phyloP scores from a whole-genome alignment of 2,113 vertebrate species.

The Bostrychus sinensis region DNA sequence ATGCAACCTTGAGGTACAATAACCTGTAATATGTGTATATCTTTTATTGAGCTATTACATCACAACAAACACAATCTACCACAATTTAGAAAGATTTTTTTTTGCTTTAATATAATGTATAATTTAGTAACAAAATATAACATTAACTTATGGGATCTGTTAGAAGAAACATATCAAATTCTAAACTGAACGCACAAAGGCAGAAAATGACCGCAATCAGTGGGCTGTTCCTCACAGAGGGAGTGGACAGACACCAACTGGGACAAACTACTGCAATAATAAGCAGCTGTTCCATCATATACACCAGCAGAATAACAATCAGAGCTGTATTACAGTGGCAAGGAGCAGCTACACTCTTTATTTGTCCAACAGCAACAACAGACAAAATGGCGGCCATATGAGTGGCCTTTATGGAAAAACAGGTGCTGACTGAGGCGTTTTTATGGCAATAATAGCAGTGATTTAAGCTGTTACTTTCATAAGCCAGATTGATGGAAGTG shows the following conservation, averaged over 20 bases:
- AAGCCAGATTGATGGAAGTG: slow-evolving; percentile 7
- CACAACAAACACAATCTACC: no score
- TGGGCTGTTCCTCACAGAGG: neutral
- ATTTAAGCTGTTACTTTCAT: slow-evolving; percentile 29
- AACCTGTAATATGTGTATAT: neutral
- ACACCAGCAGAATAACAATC: slow-evolving; percentile 70
- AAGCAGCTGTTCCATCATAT: slow-evolving; percentile 55
- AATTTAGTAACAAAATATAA: neutral
- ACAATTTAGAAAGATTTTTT: neutral
- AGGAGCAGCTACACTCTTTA: slow-evolving; percentile 47
- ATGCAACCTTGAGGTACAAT: neutral
- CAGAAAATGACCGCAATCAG: slow-evolving; percentile 28
- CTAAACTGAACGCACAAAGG: neutral
- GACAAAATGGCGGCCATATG: slow-evolving; percentile 48
- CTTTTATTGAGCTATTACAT: no score
- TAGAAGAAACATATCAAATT: slow-evolving; percentile 9
- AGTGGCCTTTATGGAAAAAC: neutral
- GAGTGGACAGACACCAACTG: slow-evolving; percentile 26
- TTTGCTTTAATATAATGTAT: neutral
- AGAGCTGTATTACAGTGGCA: slow-evolving; percentile 34
- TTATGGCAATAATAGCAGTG: slow-evolving; percentile 8
- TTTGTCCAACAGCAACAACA: slow-evolving; percentile 29
- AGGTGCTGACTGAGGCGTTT: neutral
- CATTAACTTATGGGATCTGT: no score
- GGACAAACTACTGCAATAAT: slow-evolving; percentile 53